These are phyloP conservation scores for Troides oblongomaculatus DNA, from an alignment of 2,888 invertebrate genomes.

Conservation along the genomic window DNA sequence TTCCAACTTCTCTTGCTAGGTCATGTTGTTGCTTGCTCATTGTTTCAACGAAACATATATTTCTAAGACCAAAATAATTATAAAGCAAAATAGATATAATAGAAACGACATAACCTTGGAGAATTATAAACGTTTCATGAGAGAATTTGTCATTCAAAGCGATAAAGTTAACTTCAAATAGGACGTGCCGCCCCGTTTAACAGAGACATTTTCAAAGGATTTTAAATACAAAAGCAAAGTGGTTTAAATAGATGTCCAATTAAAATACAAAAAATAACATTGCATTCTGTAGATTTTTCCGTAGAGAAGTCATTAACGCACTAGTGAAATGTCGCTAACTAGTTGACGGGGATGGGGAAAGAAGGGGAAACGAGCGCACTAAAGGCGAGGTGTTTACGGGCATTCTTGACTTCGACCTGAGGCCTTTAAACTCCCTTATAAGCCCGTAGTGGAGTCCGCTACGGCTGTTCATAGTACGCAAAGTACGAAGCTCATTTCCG, in stretches of 20 bases:
- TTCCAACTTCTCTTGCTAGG: slow-evolving; percentile 12
- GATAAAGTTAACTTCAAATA: slow-evolving; percentile 16
- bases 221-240: slow-evolving; percentile 21
- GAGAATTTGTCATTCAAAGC: slow-evolving; percentile 12
- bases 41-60: too few species aligned
- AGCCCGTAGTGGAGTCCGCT: slow-evolving; percentile 43
- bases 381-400: slow-evolving; percentile 44
- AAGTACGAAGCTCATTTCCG: slow-evolving; percentile 41
- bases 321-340: slow-evolving; percentile 37
- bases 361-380: slow-evolving; percentile 36
- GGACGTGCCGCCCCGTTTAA: slow-evolving; percentile 7
- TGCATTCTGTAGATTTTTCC: slow-evolving; percentile 18
- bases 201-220: slow-evolving; percentile 21
- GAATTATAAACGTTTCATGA: too few species aligned
- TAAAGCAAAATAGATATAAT: too few species aligned
- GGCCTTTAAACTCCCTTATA: slow-evolving; percentile 52
- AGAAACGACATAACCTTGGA: too few species aligned
- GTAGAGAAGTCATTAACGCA: slow-evolving; percentile 35
- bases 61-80: too few species aligned
- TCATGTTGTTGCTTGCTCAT: too few species aligned
- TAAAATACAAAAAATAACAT: slow-evolving; percentile 26
- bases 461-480: slow-evolving; percentile 43
- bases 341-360: slow-evolving; percentile 32
- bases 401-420: slow-evolving; percentile 40
- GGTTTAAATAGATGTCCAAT: slow-evolving; percentile 26